Conservation (phyloP, 1,140 invertebrate genomes). For the Cotesia vestalis region DNA sequence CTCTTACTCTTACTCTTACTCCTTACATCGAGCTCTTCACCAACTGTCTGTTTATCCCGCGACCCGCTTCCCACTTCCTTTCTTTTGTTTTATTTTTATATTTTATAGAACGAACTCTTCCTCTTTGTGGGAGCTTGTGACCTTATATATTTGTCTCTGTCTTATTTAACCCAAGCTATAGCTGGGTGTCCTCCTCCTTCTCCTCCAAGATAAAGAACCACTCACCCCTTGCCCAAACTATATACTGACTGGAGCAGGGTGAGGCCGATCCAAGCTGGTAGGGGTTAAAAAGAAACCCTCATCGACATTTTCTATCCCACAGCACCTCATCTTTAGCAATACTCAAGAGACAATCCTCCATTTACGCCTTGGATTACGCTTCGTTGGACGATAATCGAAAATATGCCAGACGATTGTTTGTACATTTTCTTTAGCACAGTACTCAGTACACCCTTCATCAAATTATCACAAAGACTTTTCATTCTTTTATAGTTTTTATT, state of each 20-base stretch:
- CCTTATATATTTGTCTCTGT: constrained; percentile 29
- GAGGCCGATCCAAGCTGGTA: too few species aligned
- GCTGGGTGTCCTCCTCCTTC: constrained; percentile 18
- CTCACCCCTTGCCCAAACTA: background rate
- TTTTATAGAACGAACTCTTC: constrained; percentile 45
- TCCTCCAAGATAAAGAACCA: background rate
- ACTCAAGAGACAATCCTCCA: constrained; percentile 61
- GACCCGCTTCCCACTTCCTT: background rate
- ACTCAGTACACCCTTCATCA: background rate
- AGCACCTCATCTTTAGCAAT: constrained; percentile 55
- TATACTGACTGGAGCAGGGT: too few species aligned
- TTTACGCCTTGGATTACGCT: constrained; percentile 63
- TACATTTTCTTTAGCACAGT: constrained; percentile 33
- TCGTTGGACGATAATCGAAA: constrained; percentile 64
- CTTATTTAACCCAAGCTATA: constrained; percentile 22
- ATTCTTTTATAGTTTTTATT: constrained; percentile 4
- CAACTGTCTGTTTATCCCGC: constrained; percentile 66
- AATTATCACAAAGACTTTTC: constrained; percentile 17
- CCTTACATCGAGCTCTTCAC: constrained; percentile 34
- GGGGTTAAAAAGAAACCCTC: constrained; percentile 37
- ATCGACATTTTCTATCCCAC: constrained; percentile 47
- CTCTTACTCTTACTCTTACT: constrained; percentile 41
- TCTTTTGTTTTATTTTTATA: too few species aligned
- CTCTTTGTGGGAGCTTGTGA: constrained; percentile 7
- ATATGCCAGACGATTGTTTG: constrained; percentile 62